Percentiles rank a stretch among this genome's conserved stretches.
phyloP scores from a whole-genome alignment of 2,797 vertebrate species.

The Falco rusticolus region DNA sequence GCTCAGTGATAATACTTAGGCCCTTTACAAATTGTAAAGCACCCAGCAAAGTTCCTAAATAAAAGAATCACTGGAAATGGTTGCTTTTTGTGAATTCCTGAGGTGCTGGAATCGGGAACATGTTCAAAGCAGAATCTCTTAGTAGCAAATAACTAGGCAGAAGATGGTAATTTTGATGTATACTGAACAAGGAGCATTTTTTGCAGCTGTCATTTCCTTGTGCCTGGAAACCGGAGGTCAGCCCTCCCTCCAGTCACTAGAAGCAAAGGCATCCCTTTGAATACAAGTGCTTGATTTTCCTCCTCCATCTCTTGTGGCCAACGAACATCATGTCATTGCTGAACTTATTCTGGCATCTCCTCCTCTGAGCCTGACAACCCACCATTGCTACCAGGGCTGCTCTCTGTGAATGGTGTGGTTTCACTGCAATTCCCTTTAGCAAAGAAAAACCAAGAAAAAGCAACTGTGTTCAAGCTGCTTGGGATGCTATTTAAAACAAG shows the following conservation, averaged over 20 bases:
- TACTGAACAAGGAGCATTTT: background rate
- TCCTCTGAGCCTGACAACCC: constrained; percentile 28
- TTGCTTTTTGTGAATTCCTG: constrained; percentile 1
- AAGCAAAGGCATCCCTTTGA: background rate
- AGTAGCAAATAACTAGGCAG: constrained; percentile 6
- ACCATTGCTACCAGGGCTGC: background rate
- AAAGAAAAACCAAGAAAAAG: background rate
- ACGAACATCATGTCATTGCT: constrained; percentile 31
- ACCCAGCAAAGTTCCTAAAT: constrained; percentile 6
- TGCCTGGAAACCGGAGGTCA: constrained; percentile 30
- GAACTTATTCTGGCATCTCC: constrained; percentile 43
- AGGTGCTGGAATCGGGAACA: background rate
- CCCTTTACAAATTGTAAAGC: background rate
- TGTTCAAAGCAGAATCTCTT: background rate
- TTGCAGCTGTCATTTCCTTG: constrained; percentile 36
- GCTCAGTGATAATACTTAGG: background rate
- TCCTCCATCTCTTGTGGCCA: constrained; percentile 19
- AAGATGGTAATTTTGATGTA: constrained; percentile 2
- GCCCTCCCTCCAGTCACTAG: background rate
- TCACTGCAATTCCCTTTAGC: background rate
- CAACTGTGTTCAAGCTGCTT: background rate
- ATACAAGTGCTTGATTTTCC: background rate
- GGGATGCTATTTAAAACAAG: background rate
- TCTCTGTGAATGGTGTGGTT: background rate
- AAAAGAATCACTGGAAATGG: background rate